Evolutionary conservation across 2,113 vertebrate species (phyloP), one percentile per base, ranked within the genome.

Genomic region (Phylloscopus trochilus): DNA sequence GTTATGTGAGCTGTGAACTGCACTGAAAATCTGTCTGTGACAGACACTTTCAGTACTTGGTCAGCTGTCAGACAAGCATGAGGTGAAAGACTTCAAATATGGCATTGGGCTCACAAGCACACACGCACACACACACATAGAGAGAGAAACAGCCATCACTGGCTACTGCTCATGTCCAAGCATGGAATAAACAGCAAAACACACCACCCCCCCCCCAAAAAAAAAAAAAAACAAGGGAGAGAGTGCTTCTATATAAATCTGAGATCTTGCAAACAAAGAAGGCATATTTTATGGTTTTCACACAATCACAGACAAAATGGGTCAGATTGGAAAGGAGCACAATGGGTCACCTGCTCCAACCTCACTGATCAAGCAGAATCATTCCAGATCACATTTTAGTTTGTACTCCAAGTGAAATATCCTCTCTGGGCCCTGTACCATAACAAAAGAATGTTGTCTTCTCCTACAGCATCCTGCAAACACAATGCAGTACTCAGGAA

Each of bases 41-140:
- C 93, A 96, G 95, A 97, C 93, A 95, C 90, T 95, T 91, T 53
- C 24, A 2, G 93, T 95, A 83, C 90, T 96, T 94, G 96, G 95
- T 97, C 92, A 95, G 90, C 93, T 96, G 96, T 96, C 96, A 96
- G 83, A 93, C 94, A 94, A 89, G 83, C 92, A 66, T 3, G 95
- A 97, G 96, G 96, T 97, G 96, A 97, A 97, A 97, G 96, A 97
- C 96, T 96, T 96, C 94, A 97, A 97, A 96, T 97, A 97, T 97
- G 96, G 95, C 94, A 96, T n/a, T 14, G 89, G 70, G 87, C 92
- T 92, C 83, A 60, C 64, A 89, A 74, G 13, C 55, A 58, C 82
- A 30, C 51, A 33, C 9, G 30, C 37, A 8, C 51, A 33, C 9
- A 33, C 37, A 8, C 56, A 23, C 21, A 37, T 2, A 64, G 4